Evolutionary conservation across 2,888 invertebrate genomes (phyloP), one percentile per base, ranked within the genome.

Genomic region (Drosophila yooni): DNA sequence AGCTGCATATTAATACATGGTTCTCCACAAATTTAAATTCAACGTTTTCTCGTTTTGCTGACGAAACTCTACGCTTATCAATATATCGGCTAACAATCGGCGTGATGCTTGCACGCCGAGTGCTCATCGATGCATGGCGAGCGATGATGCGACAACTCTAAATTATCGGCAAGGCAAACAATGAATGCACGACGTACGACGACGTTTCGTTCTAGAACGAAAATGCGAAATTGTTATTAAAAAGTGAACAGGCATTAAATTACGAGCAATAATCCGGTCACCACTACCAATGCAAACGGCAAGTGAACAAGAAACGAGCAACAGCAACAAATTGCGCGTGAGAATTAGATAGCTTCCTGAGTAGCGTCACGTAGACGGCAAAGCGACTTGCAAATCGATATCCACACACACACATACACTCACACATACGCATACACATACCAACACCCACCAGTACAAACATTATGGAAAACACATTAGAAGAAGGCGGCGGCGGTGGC

Each of bases 351-450:
- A 73, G 68, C 70, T 80, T 82, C 80, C 86, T 87, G 86, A 83
- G 80, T 75, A 78, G 86, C 88, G 87, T 87, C 87, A 88, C 87
- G 87, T 87, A 87, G 87, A 82, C 86, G 85, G 82, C 81, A 80
- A 63, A 76, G 76, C 82, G 59, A 68, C 74, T 71, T 79, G 79
- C 79, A 79, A 76, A 84, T 83, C 87, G 81, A 84, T 83, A 83
- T 87, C 76, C 78, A 85, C 76, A 76, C 70, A 70, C 60, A 66
- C 79, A 72, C 63, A 76, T 11, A 72, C 54, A 64, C 59, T 27
- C 66, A 50, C 54, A 57, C 58, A 52, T 51, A 72, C 57, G 64
- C 50, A 74, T 34, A 36, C 63, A 57, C 53, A 63, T 58, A 54
- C 65, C 59, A 63, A 73, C 68, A 80, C 78, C 82, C 74, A 78